These are phyloP conservation scores for Lethenteron reissneri DNA, from an alignment of 2,113 vertebrate genomes.

Conservation along the genomic window DNA sequence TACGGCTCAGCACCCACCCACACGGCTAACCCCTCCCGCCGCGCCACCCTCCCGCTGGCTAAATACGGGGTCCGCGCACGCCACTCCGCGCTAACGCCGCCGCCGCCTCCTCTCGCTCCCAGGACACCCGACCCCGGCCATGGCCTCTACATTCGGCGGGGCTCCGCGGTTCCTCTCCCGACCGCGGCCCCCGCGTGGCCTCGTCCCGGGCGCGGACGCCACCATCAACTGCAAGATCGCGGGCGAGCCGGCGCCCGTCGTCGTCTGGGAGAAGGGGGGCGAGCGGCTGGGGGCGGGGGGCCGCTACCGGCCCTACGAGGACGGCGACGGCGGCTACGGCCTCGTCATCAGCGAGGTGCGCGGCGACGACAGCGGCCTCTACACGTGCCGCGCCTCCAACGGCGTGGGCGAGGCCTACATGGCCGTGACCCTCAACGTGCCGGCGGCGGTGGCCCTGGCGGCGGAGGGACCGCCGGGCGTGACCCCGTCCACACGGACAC, in stretches of 20 bases:
- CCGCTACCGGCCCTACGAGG: constrained; percentile 61
- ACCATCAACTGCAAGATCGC: constrained; percentile 73
- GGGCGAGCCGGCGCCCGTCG: constrained; percentile 48
- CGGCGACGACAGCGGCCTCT: constrained; percentile 71
- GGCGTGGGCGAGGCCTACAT: constrained; percentile 73
- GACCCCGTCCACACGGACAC: too few species aligned
- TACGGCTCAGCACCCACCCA: too few species aligned
- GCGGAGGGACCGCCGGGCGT: constrained; percentile 23
- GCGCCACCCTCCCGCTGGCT: too few species aligned
- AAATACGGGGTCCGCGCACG: too few species aligned
- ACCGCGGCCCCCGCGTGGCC: constrained; percentile 63
- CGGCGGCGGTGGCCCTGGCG: neutral
- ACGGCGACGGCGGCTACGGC: constrained; percentile 59
- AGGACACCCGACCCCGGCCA: too few species aligned
- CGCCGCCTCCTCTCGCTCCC: too few species aligned
- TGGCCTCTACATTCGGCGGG: constrained; percentile 31
- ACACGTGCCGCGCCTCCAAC: constrained; percentile 80
- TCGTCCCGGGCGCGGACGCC: constrained; percentile 53
- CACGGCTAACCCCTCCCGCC: too few species aligned
- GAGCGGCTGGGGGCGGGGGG: constrained; percentile 41
- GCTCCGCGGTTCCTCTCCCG: constrained; percentile 71
- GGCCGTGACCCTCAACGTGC: constrained; percentile 66
- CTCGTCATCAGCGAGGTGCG: constrained; percentile 64
- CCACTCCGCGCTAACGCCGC: too few species aligned
- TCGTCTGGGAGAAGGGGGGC: constrained; percentile 83